Conservation (phyloP, 1,140 invertebrate species). For the Planococcus citri region DNA sequence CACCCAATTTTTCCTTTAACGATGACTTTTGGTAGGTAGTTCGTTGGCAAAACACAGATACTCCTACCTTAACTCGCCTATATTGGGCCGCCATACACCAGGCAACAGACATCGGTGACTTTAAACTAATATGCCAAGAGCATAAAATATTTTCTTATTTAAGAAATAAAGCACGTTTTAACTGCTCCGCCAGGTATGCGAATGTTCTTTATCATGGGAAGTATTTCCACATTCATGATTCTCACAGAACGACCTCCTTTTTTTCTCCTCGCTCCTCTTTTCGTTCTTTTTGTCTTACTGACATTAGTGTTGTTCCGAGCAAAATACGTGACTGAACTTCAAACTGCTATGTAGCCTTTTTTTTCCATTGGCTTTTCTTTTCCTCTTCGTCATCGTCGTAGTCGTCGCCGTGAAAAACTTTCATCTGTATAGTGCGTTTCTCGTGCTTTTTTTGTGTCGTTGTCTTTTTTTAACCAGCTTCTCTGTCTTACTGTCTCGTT, state of each 20-base stretch:
- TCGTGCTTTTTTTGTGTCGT: no score
- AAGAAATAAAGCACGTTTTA: constrained; percentile 4
- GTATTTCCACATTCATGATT: constrained; percentile 7
- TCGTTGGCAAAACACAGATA: no score
- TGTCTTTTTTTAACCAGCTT: no score
- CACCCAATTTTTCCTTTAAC: no score
- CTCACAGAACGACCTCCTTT: constrained; percentile 5
- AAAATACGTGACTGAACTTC: constrained; percentile 9
- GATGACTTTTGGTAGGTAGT: no score
- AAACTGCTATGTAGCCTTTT: constrained; percentile 3
- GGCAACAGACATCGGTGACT: not conserved
- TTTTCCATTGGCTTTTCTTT: not conserved
- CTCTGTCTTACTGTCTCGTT: not conserved
- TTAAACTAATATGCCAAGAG: not conserved
- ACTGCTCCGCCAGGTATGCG: constrained; percentile 4
- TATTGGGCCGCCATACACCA: no score
- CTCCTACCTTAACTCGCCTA: no score
- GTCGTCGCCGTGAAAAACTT: not conserved
- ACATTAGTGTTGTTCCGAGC: not conserved
- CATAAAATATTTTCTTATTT: constrained; percentile 8
- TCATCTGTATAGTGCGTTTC: not conserved
- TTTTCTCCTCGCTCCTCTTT: not conserved
- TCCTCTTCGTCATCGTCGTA: not conserved
- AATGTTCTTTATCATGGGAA: constrained; percentile 1
- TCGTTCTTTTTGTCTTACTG: not conserved